These are phyloP conservation scores for Sylvicola fuscatus DNA, from an alignment of 2,888 invertebrate genomes.

Conservation along the genomic window DNA sequence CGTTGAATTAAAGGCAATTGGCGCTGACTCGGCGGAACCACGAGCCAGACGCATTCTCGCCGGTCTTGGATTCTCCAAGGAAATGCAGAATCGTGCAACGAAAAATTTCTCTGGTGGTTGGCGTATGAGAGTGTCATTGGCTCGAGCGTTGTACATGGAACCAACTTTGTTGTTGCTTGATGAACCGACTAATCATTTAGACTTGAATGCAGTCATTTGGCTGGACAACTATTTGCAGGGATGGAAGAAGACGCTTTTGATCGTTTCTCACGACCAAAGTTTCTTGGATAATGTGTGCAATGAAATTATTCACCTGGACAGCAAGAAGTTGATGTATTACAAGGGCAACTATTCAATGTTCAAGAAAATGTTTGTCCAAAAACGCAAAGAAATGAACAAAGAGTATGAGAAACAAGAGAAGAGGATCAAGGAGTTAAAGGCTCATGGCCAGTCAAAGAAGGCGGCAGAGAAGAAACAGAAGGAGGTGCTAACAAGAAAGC, in stretches of 20 bases:
- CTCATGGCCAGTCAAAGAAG: slow-evolving; percentile 89
- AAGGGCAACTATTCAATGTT: slow-evolving; percentile 97
- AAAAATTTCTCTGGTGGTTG: slow-evolving; percentile 89
- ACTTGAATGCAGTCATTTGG: slow-evolving; percentile 99
- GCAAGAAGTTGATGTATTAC: slow-evolving; percentile 86
- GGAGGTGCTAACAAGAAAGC: slow-evolving; percentile 73
- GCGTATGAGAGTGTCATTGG: slow-evolving; percentile 97
- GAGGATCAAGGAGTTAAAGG: slow-evolving; percentile 81
- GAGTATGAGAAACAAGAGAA: slow-evolving; percentile 98
- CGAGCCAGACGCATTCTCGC: slow-evolving; percentile 88
- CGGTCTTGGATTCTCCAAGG: slow-evolving; percentile 83
- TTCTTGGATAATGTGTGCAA: slow-evolving; percentile 99
- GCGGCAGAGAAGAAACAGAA: slow-evolving; percentile 90
- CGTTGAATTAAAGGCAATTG: slow-evolving; percentile 86
- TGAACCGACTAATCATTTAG: slow-evolving; percentile 98
- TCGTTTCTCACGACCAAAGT: slow-evolving; percentile 99
- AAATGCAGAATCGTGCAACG: slow-evolving; percentile 79
- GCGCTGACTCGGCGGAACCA: slow-evolving; percentile 95
- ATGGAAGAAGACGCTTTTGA: slow-evolving; percentile 96
- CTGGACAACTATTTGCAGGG: slow-evolving; percentile 93
- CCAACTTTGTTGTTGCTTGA: slow-evolving; percentile 93
- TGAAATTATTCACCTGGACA: slow-evolving; percentile 93
- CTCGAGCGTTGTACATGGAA: slow-evolving; percentile 89
- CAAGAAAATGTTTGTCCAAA: slow-evolving; percentile 96
- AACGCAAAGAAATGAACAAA: slow-evolving; percentile 84